Evolutionary conservation across 2,888 invertebrate genomes (phyloP).

Genomic region (Apomyelois bistriatella): DNA sequence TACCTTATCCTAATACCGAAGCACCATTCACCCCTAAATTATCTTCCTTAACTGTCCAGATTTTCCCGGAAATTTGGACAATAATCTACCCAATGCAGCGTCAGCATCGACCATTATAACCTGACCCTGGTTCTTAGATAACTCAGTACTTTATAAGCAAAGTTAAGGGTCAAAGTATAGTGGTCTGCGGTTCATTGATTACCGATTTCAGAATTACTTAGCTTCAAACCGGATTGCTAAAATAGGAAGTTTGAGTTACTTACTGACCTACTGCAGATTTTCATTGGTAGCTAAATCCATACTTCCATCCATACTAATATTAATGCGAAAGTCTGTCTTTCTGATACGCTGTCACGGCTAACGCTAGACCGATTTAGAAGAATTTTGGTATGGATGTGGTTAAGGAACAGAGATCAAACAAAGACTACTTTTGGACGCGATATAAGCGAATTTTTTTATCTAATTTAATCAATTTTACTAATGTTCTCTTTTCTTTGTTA

Average conservation of each 20-base stretch:
- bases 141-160: background rate
- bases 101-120: constrained; percentile 42
- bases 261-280: background rate
- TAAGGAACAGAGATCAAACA: too few species aligned
- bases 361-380: too few species aligned
- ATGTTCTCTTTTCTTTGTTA: too few species aligned
- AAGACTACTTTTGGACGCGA: too few species aligned
- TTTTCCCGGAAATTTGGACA: constrained; percentile 50
- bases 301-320: too few species aligned
- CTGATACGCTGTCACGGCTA: too few species aligned
- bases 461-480: too few species aligned
- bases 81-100: constrained; percentile 55
- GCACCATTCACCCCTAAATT: constrained; percentile 50
- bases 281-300: background rate
- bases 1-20: constrained; percentile 22
- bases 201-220: constrained; percentile 49
- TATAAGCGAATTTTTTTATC: too few species aligned
- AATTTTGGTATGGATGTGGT: too few species aligned
- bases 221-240: constrained; percentile 33
- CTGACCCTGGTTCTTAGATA: constrained; percentile 20
- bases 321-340: too few species aligned
- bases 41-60: constrained; percentile 40
- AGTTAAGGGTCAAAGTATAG: constrained; percentile 23
- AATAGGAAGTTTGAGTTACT: constrained; percentile 26
- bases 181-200: constrained; percentile 32